Evolutionary conservation across 2,113 vertebrate genomes (phyloP).

Genomic region (Serinus canaria): DNA sequence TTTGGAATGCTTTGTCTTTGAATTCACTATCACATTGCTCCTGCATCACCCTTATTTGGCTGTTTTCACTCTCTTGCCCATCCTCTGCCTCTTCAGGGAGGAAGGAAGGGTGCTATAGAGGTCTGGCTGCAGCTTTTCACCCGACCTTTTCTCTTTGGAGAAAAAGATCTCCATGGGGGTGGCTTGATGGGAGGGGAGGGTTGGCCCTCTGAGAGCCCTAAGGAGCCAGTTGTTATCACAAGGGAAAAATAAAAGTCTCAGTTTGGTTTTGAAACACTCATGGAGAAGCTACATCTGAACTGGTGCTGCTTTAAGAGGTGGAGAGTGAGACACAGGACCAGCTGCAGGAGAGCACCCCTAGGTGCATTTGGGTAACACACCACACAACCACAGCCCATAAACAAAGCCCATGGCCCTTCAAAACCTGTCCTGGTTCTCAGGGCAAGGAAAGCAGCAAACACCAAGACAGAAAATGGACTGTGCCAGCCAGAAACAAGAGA

Average conservation of each 20-base stretch:
- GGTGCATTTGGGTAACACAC: accelerated
- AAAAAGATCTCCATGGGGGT: not conserved
- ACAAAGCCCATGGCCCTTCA: accelerated
- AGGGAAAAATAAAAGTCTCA: not conserved
- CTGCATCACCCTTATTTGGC: not conserved
- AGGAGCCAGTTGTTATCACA: not conserved
- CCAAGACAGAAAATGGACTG: not conserved
- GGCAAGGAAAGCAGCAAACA: not conserved
- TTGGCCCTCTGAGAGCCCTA: not conserved
- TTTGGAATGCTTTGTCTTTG: not conserved
- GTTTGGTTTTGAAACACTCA: not conserved
- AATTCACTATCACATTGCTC: not conserved
- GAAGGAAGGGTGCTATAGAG: not conserved
- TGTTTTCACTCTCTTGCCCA: not conserved
- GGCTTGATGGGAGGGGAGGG: too few relatives aligned
- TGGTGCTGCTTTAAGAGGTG: accelerated
- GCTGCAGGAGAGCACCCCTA: not conserved
- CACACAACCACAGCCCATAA: not conserved
- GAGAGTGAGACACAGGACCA: accelerated
- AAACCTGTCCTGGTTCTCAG: not conserved
- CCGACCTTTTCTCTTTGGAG: not conserved
- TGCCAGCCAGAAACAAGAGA: not conserved
- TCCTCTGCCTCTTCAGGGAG: not conserved
- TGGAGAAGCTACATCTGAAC: not conserved
- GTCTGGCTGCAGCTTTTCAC: not conserved